These are phyloP conservation scores for Lacanobia wlatinum DNA, from an alignment of 2,888 invertebrate species.

Conservation along the genomic window DNA sequence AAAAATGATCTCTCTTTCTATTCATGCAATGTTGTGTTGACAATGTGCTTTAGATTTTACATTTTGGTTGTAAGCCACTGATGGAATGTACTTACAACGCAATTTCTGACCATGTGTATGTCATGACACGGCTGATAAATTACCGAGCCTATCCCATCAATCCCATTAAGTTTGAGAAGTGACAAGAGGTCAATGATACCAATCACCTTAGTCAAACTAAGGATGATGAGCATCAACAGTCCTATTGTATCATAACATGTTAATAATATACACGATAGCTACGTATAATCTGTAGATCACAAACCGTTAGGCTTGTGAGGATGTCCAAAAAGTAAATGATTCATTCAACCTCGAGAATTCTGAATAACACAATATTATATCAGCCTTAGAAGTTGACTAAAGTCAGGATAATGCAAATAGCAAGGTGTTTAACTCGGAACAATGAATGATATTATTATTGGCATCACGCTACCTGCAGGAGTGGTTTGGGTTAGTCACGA, in stretches of 20 bases:
- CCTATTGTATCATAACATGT: slow-evolving; percentile 1
- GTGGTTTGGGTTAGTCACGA: slow-evolving; percentile 73
- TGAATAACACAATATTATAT: slow-evolving; percentile 12
- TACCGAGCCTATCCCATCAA: background rate
- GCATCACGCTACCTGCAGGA: slow-evolving; percentile 77
- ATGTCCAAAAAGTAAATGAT: slow-evolving; percentile 4
- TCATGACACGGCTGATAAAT: background rate
- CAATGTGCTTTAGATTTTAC: slow-evolving; percentile 23
- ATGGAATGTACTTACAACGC: slow-evolving; percentile 1
- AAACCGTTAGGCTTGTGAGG: background rate
- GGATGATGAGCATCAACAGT: background rate
- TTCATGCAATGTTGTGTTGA: slow-evolving; percentile 18
- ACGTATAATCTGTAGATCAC: background rate
- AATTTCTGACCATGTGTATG: slow-evolving; percentile 5
- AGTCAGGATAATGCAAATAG: slow-evolving; percentile 36
- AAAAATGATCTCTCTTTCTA: slow-evolving; percentile 31
- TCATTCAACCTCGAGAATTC: background rate
- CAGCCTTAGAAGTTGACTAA: slow-evolving; percentile 6
- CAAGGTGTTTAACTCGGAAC: slow-evolving; percentile 47
- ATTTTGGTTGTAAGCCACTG: background rate
- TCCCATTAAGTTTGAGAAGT: slow-evolving; percentile 8
- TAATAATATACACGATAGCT: background rate
- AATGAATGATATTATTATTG: slow-evolving; percentile 66
- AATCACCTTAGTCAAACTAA: background rate
- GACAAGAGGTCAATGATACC: background rate